Base-by-base conservation (phyloP, 2,113 vertebrate species). In the Rostratula benghalensis region DNA sequence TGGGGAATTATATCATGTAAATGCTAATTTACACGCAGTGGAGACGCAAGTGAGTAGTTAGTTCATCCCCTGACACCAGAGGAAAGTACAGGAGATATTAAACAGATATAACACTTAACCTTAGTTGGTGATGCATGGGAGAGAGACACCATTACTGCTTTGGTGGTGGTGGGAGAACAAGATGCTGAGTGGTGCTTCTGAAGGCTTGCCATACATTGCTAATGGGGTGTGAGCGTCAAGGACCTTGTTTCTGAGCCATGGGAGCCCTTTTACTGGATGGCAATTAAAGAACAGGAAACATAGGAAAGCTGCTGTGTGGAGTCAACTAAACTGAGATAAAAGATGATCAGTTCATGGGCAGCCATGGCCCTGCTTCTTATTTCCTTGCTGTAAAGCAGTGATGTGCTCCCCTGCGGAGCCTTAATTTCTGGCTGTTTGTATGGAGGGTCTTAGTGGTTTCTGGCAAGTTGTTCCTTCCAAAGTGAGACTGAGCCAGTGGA, bases 21-120 rank as follows among this genome's bases (percentile, higher is more conserved):
- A 94, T 89, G 70, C 45, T 96, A 82, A 84, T 96, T 93, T 94
- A 63, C 89, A 87, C 65, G 87, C 39, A 43, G 8, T 69, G 65
- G 61, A 82, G 80, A 73, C 74, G 65, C 39, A 69, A 93, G 31
- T 35, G 69, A 89, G 45, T 61, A 89, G 77, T 93, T 93, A 77
- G 77, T 74, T 82, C 89, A 89, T 89, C 86, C 89, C 61, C n/a
- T 0, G 2, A 78, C 61, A 79, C 45, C 63, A 92, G 68, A 50
- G 51, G 53, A 91, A 87, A 73, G 46, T 79, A 45, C 31, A 15
- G 43, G 28, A 92, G 91, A 43, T 67, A 83, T 89, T 95, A 73
- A 84, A 70, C 46, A 76, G 61, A 76, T 73, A 63, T 15, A 89
- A 85, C 77, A 57, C 65, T 95, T 93, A 93, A 84, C 89, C 83